A percentile compares a stretch with the other conserved stretches of the same genome.
phyloP scores from a whole-genome alignment of 2,113 vertebrate species.

The Rana temporaria region DNA sequence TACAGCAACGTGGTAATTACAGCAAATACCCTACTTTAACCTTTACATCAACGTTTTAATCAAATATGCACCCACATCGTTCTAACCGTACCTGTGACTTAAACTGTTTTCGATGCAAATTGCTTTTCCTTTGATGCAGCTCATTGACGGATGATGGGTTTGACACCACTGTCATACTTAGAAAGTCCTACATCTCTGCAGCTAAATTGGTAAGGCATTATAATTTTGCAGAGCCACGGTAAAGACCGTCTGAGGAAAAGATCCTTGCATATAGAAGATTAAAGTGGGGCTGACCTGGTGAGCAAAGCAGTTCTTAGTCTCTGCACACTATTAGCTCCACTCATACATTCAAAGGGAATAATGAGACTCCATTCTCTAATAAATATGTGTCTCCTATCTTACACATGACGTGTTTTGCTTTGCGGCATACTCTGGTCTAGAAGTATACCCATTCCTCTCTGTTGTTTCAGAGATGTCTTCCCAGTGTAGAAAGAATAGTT shows the following conservation, averaged over 20 bases:
- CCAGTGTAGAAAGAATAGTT: conserved; percentile 54
- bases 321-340: background rate
- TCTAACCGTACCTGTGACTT: conserved; percentile 20
- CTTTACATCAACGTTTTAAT: conserved; percentile 33
- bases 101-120: conserved; percentile 32
- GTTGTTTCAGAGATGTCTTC: conserved; percentile 49
- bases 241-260: background rate
- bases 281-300: background rate
- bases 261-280: background rate
- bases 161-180: conserved; percentile 12
- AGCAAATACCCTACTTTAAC: background rate
- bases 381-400: conserved; percentile 23
- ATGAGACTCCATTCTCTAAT: background rate
- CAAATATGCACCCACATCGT: conserved; percentile 1
- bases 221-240: background rate
- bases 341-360: background rate
- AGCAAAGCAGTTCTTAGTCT: background rate
- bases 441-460: conserved; percentile 33
- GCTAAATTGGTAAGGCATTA: background rate
- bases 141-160: background rate
- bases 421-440: conserved; percentile 26
- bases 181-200: conserved; percentile 1
- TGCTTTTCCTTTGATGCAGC: conserved; percentile 24
- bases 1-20: background rate
- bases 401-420: background rate